Percentiles rank a stretch among this genome's conserved stretches.
Evolutionary conservation across 2,888 invertebrate species (phyloP).

Genomic region (Microchrysa polita): DNA sequence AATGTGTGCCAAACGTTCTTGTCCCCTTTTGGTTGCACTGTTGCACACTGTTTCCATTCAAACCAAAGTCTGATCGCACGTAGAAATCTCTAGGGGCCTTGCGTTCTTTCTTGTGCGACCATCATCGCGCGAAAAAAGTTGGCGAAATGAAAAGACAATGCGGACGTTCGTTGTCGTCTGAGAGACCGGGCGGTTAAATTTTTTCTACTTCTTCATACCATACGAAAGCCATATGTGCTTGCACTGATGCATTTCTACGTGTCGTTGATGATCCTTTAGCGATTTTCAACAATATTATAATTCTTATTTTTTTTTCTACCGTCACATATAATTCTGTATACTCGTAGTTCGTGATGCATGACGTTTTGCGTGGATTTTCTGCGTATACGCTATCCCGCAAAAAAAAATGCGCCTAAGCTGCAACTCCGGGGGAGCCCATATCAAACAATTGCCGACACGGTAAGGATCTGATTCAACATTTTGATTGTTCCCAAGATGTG

Average conservation of each 20-base stretch:
- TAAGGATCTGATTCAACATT: neutral
- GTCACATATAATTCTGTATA: too few species aligned
- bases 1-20: neutral
- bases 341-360: conserved; percentile 12
- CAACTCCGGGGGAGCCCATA: neutral
- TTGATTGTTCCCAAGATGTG: neutral
- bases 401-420: neutral
- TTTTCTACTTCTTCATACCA: too few species aligned
- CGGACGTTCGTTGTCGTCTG: conserved; percentile 26
- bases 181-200: neutral
- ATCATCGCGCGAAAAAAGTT: conserved; percentile 8
- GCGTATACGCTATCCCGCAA: neutral
- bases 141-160: neutral
- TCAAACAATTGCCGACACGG: conserved; percentile 18
- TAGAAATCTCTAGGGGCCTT: conserved; percentile 40
- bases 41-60: neutral
- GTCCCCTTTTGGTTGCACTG: conserved; percentile 3
- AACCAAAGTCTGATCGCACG: conserved; percentile 33
- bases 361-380: conserved; percentile 8
- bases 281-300: conserved; percentile 39
- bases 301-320: neutral
- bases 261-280: conserved; percentile 48
- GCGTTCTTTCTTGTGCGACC: too few species aligned
- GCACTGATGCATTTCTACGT: conserved; percentile 45
- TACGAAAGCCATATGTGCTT: conserved; percentile 3